Evolutionary conservation across 37 sponge, comb jelly and placozoan species (phyloP), one percentile per base, ranked within the genome.

Genomic region (Ephydatia muelleri): DNA sequence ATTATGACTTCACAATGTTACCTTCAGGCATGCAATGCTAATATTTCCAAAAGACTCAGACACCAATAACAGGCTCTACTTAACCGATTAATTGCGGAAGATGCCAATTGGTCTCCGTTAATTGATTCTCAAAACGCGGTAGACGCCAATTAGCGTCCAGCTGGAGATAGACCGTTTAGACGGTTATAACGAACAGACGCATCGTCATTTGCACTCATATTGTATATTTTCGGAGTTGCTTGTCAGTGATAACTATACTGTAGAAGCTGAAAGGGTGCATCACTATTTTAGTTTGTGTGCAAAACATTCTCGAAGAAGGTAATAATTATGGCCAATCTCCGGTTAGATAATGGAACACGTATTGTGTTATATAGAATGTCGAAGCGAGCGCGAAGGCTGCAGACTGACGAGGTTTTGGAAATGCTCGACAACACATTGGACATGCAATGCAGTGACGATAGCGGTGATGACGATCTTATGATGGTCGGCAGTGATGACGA

Each of bases 401-500:
- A 57, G 57, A 57, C 57, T 57, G 57, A 57, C 19, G 57, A 57
- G 57, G 57, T 57, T 57, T 57, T 57, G 57, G 57, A 57, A 57
- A 57, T 57, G 57, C 57, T 57, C 57, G 57, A 57, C 57, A 11
- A 57, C 57, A 57, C 57, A 4, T 4, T 57, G 57, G 57, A 57
- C 57, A 57, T 57, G 57, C 57, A 57, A 13, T 57, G 57, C 57
- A 57, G 57, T 57, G 57, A 57, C 57, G 19, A 57, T 57, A 57
- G 57, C 57, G 57, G 57, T 57, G 57, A 57, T 57, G 57, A 80
- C 29, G 81, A 80, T 23, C 70, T 68, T 23, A 80, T 80, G 70
- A 80, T 68, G 69, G 81, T 35, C 26, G 69, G 69, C 4, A 80
- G 81, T 30, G 81, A 80, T 19, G 81, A 80, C 68, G 69, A 80